Evolutionary conservation across 2,797 vertebrate species (phyloP).

Genomic region (Eidolon dupreanum): DNA sequence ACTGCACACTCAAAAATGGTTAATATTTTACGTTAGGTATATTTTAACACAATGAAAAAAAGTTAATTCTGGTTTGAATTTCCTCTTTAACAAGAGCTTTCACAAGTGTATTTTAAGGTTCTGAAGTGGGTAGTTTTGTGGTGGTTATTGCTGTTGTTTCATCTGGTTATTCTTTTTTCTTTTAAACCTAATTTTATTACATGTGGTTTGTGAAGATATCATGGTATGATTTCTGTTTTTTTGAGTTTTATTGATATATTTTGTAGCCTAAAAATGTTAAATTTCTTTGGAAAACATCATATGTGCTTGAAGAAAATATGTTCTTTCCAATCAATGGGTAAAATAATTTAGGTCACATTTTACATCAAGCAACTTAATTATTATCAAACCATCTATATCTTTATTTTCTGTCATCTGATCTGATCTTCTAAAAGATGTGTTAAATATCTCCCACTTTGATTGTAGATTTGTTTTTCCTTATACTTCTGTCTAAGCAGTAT

Average conservation of each 20-base stretch:
- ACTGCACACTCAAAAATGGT: background rate
- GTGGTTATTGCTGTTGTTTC: background rate
- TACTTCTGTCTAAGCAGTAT: background rate
- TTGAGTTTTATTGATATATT: background rate
- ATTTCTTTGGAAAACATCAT: background rate
- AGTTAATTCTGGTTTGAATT: background rate
- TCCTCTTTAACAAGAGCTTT: background rate
- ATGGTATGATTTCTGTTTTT: background rate
- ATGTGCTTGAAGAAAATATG: background rate
- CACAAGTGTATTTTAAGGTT: background rate
- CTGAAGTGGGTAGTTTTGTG: background rate
- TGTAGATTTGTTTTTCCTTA: background rate
- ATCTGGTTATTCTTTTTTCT: background rate
- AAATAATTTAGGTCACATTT: constrained; percentile 32
- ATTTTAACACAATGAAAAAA: background rate
- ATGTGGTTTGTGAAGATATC: background rate
- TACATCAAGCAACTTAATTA: background rate
- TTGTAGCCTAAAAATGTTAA: background rate
- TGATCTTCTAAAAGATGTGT: background rate
- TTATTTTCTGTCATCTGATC: background rate
- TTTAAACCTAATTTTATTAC: background rate
- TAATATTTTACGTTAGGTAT: background rate
- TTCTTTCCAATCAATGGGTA: background rate
- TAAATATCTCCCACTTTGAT: background rate
- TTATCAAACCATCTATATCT: background rate